Conservation (phyloP, 37 sponge, comb jelly and placozoan genomes). For the Axinella damicornis region DNA sequence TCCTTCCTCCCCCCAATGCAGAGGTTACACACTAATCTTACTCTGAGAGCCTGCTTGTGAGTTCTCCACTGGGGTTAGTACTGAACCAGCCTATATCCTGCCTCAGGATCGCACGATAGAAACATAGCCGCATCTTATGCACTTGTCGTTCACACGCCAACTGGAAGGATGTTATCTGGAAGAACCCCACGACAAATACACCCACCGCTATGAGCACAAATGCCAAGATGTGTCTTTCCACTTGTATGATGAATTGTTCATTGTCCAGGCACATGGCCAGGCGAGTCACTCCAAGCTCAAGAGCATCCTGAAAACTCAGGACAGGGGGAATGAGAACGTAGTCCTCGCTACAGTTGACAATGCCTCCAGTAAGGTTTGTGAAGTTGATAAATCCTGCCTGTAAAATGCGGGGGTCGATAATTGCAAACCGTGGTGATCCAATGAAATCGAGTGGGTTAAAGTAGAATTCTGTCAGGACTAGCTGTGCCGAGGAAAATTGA, state of each 20-base stretch:
- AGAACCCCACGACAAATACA: slow-evolving; percentile 24
- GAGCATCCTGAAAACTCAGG: not conserved
- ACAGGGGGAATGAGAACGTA: slow-evolving; percentile 22
- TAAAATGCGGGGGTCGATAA: slow-evolving; percentile 5
- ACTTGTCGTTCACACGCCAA: slow-evolving; percentile 45
- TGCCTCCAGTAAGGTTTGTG: slow-evolving; percentile 32
- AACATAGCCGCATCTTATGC: not conserved
- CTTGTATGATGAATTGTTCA: not conserved
- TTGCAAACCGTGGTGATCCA: not conserved
- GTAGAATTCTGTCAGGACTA: slow-evolving; percentile 13
- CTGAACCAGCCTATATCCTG: slow-evolving; percentile 84
- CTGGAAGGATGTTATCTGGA: slow-evolving; percentile 49
- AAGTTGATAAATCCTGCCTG: slow-evolving; percentile 38
- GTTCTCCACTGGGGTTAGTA: slow-evolving; percentile 66
- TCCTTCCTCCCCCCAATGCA: too few species aligned
- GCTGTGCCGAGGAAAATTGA: slow-evolving; percentile 31
- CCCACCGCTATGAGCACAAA: slow-evolving; percentile 30
- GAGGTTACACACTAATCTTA: slow-evolving; percentile 10
- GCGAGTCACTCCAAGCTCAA: slow-evolving; percentile 14
- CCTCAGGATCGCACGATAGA: slow-evolving; percentile 53
- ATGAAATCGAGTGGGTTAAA: slow-evolving; percentile 30
- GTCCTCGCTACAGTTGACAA: slow-evolving; percentile 39
- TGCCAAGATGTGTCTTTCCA: not conserved
- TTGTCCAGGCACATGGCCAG: slow-evolving; percentile 26
- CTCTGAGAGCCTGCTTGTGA: slow-evolving; percentile 71